Evolutionary conservation across 2,113 vertebrate species (phyloP), one percentile per base, ranked within the genome.

Genomic region (Naja naja): DNA sequence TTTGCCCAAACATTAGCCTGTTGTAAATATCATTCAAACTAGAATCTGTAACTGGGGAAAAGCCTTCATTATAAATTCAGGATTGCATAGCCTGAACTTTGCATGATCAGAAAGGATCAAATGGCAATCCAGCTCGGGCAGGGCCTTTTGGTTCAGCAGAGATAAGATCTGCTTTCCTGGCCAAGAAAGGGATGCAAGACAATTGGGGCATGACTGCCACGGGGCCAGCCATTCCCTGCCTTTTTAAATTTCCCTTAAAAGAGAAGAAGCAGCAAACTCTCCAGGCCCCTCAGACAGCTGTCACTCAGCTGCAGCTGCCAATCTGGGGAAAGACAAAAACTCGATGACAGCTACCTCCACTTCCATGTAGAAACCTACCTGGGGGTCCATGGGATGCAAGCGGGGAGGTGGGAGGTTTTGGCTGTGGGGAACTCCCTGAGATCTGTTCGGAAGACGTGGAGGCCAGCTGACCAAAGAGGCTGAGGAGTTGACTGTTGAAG

Each of bases 391-490:
- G 54, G 93, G 87, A 91, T 94, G 27, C 93, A 94, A 91, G 95
- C 43, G 92, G 89, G 49, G 89, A 91, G 45, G 20, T 30, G 39
- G 97, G 95, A 91, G 97, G 96, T 96, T 96, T 97, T 92, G 96
- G 95, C 88, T 92, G 95, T 49, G 94, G 95, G 90, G 95, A 94
- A 85, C 96, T 97, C 97, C 97, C 97, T 96, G 96, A 97, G 96
- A 94, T 88, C 89, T 86, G 94, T 54, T 95, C 92, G 3, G 96
- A 91, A 90, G 95, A 93, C 85, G 95, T 94, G 11, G 95, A 91
- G 92, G 97, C 94, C 88, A 96, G 92, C 92, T 97, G 97, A 60
- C 94, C 93, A 43, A 97, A 94, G 92, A 97, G 91, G 45, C 93
- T 93, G 43, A 95, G 94, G 86, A 97, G 94, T 60, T 96, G 96